phyloP scores from a whole-genome alignment of 2,797 vertebrate genomes.

The Malurus leucopterus region DNA sequence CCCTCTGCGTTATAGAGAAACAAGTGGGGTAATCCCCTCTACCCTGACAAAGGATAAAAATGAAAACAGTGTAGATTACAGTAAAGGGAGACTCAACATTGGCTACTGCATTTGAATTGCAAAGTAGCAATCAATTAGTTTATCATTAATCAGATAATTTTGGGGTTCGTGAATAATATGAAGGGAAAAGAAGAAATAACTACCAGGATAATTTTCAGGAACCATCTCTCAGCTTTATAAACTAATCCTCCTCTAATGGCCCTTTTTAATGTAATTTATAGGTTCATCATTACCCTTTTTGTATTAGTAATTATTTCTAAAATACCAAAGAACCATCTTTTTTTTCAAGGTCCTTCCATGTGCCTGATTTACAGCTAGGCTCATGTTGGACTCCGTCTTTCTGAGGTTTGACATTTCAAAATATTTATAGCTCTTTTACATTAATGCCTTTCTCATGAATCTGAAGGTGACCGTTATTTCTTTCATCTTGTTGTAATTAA shows the following conservation, averaged over 20 bases:
- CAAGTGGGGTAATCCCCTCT: not conserved
- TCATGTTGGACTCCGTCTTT: conserved; percentile 93
- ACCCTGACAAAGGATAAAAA: not conserved
- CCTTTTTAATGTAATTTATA: conserved; percentile 96
- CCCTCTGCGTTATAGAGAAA: not conserved
- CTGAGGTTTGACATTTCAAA: conserved; percentile 99
- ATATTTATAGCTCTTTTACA: conserved; percentile 99
- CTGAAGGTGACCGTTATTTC: conserved; percentile 98
- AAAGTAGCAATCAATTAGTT: conserved; percentile 81
- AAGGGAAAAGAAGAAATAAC: conserved; percentile 85
- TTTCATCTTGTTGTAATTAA: conserved; percentile 90
- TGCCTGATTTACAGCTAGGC: conserved; percentile 88
- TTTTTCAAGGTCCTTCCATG: conserved; percentile 86
- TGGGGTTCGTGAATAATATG: conserved; percentile 80
- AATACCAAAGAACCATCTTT: conserved; percentile 99
- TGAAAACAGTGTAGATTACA: not conserved
- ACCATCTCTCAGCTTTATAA: conserved; percentile 94
- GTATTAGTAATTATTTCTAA: conserved; percentile 99
- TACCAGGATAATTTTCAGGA: conserved; percentile 85
- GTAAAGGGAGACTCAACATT: conserved; percentile 39
- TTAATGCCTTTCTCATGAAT: conserved; percentile 93
- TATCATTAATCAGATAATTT: conserved; percentile 86
- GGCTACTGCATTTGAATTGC: conserved; percentile 61
- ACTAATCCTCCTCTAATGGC: conserved; percentile 95
- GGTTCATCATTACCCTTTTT: conserved; percentile 98